Evolutionary conservation across 2,113 vertebrate genomes (phyloP).

Genomic region (Struthio camelus): DNA sequence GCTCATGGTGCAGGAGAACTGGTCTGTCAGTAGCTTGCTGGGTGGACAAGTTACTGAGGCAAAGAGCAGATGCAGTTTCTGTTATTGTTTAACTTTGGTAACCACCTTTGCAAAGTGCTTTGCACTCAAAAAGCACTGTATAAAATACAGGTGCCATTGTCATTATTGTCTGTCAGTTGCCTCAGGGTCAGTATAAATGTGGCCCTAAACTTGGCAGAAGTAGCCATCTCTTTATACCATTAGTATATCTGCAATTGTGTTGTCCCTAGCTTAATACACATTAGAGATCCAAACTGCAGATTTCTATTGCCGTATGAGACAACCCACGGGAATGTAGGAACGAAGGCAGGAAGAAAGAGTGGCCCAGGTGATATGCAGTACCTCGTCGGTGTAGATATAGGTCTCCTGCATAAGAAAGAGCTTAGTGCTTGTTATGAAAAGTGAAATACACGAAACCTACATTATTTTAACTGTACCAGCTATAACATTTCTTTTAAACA

Average conservation of each 20-base stretch:
- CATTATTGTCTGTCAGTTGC: not conserved
- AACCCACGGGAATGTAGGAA: not conserved
- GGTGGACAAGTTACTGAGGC: not conserved
- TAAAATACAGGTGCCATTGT: not conserved
- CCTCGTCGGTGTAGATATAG: not conserved
- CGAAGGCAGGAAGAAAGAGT: conserved; percentile 5
- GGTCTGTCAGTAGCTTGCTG: not conserved
- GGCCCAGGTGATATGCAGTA: not conserved
- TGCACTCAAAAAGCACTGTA: not conserved
- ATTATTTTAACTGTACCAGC: not conserved
- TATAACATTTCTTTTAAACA: not conserved
- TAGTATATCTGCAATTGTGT: not conserved
- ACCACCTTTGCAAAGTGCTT: not conserved
- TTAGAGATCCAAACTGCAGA: not conserved
- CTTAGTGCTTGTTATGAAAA: not conserved
- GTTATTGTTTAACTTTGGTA: not conserved
- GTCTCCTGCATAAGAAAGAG: conserved; percentile 18
- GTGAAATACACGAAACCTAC: not conserved
- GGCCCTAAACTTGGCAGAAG: not conserved
- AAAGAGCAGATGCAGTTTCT: not conserved
- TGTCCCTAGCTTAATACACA: not conserved
- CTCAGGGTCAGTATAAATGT: not conserved
- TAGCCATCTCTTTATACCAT: not conserved
- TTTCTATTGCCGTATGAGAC: not conserved
- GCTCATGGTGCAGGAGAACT: not conserved